Base-by-base conservation (phyloP, 2,888 invertebrate genomes). In the Lutraria lutraria region DNA sequence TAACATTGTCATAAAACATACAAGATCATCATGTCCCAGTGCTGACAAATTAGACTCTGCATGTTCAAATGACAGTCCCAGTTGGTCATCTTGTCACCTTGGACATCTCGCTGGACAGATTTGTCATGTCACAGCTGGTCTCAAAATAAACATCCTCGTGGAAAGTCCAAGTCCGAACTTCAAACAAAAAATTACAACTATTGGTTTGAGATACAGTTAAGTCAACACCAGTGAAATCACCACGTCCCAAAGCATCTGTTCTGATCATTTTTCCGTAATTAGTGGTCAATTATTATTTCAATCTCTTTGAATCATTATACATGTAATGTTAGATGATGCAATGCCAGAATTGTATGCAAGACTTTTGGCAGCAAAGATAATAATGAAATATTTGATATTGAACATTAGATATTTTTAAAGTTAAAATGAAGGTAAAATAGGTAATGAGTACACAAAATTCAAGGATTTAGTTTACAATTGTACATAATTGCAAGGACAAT, bases 41-140 rank as follows among this genome's bases (percentile, higher is more conserved):
- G 19, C 76, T 76, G 31, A 31, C 76, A 31, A 31, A 76, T 76
- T 76, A 31, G 34, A 31, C 34, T 16, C 19, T 15, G 76, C 31
- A 31, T 31, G 29, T 16, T 15, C 76, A 76, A 31, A 34, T 25
- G 63, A 76, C 76, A 76, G 76, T 25, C 15, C 16, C 34, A 16
- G 76, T 34, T 76, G 76, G 76, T 76, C 76, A 76, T 76, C 76
- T 76, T 76, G 76, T 76, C 76, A 76, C 29, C 19, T 76, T 13
- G 31, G 34, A 76, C 76, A 34, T 10, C 31, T 6, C 31, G 34
- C 76, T 31, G 76, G 76, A 76, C 76, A 76, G 29, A 43, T 31
- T 76, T 31, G 16, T 34, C 31, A 76, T 34, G 16, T 76, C 16
- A 76, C 76, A 76, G 15, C 76, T 31, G 76, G 76, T 16, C 34